These are phyloP conservation scores for Pseudococcus viburni DNA, from an alignment of 2,888 invertebrate genomes.

Conservation along the genomic window DNA sequence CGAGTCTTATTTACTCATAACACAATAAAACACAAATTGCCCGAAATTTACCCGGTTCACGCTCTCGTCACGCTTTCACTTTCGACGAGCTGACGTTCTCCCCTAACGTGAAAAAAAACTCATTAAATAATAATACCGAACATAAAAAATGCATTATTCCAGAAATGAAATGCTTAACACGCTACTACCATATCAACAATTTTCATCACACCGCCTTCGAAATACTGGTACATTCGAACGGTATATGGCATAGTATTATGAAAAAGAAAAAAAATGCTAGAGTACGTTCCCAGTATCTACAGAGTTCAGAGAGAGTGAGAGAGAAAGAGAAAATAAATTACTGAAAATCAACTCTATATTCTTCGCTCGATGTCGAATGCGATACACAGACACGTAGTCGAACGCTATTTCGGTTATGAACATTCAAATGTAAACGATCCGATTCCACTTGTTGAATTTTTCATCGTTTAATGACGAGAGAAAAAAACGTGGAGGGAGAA, in stretches of 20 bases:
- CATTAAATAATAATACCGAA: constrained; percentile 57
- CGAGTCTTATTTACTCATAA: constrained; percentile 18
- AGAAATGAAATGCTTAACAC: constrained; percentile 47
- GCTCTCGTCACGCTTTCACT: constrained; percentile 48
- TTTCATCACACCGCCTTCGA: constrained; percentile 19
- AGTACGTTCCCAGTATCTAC: not conserved
- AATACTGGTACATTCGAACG: constrained; percentile 16
- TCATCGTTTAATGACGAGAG: not conserved
- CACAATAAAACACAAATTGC: constrained; percentile 50
- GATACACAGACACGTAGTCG: not conserved
- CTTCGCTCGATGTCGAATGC: not conserved
- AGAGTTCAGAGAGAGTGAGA: not conserved
- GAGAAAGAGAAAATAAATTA: not conserved
- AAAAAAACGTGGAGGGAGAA: not conserved
- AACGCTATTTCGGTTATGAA: constrained; percentile 3
- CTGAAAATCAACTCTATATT: not conserved
- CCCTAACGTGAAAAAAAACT: constrained; percentile 12
- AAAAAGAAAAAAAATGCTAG: not conserved
- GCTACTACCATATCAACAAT: constrained; percentile 24
- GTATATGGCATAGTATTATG: not conserved
- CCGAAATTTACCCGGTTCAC: constrained; percentile 24
- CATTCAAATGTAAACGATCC: constrained; percentile 13
- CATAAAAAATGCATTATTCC: constrained; percentile 55
- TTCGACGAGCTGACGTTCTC: constrained; percentile 8
- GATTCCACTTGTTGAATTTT: constrained; percentile 4